Conservation (phyloP, 2,797 vertebrate genomes). For the Halcyon smyrnensis region DNA sequence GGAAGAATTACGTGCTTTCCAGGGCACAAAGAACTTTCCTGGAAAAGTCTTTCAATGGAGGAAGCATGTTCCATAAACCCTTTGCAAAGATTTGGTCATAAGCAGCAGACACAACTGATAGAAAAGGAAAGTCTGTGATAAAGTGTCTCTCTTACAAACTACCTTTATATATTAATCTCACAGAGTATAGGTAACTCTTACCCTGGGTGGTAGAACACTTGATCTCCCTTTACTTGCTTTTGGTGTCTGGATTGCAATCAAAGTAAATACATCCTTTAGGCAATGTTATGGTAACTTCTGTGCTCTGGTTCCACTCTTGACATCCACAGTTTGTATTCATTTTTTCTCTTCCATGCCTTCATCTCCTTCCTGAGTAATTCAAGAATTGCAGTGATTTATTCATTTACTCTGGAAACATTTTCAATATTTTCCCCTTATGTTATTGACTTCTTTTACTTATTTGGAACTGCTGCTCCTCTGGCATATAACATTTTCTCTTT, state of each 20-base stretch:
- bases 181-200: neutral
- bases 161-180: neutral
- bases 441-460: neutral
- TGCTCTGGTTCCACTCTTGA: neutral
- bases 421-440: neutral
- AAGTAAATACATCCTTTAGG: neutral
- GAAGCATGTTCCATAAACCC: rapidly evolving
- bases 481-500: neutral
- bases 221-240: neutral
- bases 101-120: neutral
- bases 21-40: neutral
- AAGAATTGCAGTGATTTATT: neutral
- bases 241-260: neutral
- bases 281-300: neutral
- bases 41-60: neutral
- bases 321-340: neutral
- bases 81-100: neutral
- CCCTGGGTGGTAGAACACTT: neutral
- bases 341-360: neutral
- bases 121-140: neutral
- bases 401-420: neutral
- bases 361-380: neutral
- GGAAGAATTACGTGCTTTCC: neutral
- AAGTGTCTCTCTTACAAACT: neutral
- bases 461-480: neutral